Evolutionary conservation across 1,140 invertebrate genomes (phyloP), one percentile per base, ranked within the genome.

Genomic region (Anastatus disparis): DNA sequence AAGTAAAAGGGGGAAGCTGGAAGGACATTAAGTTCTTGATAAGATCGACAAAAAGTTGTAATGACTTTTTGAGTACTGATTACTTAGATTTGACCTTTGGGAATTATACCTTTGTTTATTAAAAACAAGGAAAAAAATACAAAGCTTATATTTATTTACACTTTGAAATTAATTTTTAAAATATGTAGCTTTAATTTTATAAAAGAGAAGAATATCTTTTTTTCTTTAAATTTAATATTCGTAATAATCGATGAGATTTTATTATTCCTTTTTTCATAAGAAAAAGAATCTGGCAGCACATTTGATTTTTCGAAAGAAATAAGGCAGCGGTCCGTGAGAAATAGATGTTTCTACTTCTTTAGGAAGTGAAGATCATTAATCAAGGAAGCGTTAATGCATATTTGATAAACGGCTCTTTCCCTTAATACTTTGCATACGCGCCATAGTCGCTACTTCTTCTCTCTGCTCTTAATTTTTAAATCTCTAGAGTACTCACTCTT

Each of bases 21-120:
- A 80, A 82, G 79, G 82, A 84, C 83, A 82, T 84, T 82, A 83
- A 84, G 78, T 84, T 84, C 81, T 78, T 81, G 83, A 85, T 85
- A 82, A 79, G 79, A 78, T 82, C 73, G 74, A 74, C 76, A 84
- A 84, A 85, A 84, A 84, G 79, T 83, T 83, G 74, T 83, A 84
- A 85, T 84, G 82, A 82, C 76, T 78, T 84, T 85, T 84, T 76
- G 80, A 84, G 80, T 79, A 75, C 68, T 71, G 63, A 48, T 53
- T 50, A 67, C 70, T 62, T 66, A 31, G 22, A 35, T 46, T 62
- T 20, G 22, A 29, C 67, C 67, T 22, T 7, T 6, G 56, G 58
- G 58, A 31, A 2, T 52, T 42, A 35, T 8, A 59, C 42, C 26
- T n/a, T n/a, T 67, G 52, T 29, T 22, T 24, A 29, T 66, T 44